phyloP scores from a whole-genome alignment of 2,113 vertebrate species.

The Megaceryle torquata region DNA sequence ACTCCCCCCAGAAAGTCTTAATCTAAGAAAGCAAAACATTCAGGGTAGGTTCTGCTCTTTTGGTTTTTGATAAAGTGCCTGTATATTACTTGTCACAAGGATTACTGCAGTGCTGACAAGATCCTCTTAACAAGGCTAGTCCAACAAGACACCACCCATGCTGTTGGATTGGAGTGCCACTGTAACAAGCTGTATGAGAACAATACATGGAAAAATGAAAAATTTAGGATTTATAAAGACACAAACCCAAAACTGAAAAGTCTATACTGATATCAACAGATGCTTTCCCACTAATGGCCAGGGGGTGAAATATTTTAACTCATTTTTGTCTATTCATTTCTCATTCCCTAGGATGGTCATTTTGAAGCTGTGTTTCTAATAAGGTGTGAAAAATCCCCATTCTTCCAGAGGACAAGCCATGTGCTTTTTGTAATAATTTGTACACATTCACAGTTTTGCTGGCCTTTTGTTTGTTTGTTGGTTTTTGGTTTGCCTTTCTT shows the following conservation, averaged over 20 bases:
- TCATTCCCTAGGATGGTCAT: not conserved
- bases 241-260: not conserved
- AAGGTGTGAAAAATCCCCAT: not conserved
- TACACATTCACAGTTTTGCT: accelerated
- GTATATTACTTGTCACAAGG: not conserved
- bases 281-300: not conserved
- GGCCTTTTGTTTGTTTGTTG: not conserved
- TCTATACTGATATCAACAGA: not conserved
- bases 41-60: not conserved
- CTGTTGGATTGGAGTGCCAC: not conserved
- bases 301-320: not conserved
- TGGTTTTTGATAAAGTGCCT: not conserved
- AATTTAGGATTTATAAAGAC: not conserved
- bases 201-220: not conserved
- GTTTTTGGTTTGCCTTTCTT: too few relatives aligned
- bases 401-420: not conserved
- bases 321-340: not conserved
- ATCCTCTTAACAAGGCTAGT: not conserved
- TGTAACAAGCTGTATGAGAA: not conserved
- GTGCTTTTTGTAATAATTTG: not conserved
- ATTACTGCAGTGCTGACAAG: not conserved
- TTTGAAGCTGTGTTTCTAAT: not conserved
- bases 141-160: not conserved
- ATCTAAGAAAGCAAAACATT: not conserved
- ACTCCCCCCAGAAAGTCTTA: not conserved